phyloP scores from a whole-genome alignment of 2,113 vertebrate genomes.

The Emydocephalus ijimae region DNA sequence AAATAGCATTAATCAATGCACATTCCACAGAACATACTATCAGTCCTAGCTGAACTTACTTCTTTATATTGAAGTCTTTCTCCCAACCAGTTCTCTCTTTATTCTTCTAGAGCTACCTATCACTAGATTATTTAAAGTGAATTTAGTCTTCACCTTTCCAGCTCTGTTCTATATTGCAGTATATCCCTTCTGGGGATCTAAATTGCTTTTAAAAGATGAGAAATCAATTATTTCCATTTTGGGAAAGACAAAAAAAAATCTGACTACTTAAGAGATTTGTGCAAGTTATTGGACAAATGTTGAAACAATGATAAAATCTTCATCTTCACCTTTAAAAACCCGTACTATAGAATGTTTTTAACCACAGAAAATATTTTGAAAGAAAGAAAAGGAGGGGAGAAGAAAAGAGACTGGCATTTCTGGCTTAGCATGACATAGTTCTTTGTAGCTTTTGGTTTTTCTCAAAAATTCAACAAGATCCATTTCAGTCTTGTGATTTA shows the following conservation, averaged over 20 bases:
- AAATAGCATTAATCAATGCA: background rate
- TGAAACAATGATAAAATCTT: background rate
- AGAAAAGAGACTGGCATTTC: background rate
- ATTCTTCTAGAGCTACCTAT: background rate
- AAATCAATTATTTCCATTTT: slow-evolving; percentile 21
- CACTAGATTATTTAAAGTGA: background rate
- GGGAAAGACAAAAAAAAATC: background rate
- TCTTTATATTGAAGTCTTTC: background rate
- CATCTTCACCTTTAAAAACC: background rate
- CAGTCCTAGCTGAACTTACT: background rate
- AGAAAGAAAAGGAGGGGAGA: background rate
- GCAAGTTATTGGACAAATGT: background rate
- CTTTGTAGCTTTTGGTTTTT: slow-evolving; percentile 12
- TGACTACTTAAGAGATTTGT: background rate
- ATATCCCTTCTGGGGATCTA: background rate
- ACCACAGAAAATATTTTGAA: background rate
- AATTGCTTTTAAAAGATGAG: slow-evolving; percentile 6
- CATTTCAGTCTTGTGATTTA: slow-evolving; percentile 6
- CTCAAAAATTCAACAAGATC: background rate
- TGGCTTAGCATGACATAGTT: background rate
- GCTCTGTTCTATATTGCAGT: background rate
- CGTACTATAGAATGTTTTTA: background rate
- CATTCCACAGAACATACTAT: background rate
- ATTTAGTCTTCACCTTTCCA: background rate
- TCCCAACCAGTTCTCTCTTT: background rate